Evolutionary conservation across 2,797 vertebrate genomes (phyloP).

Genomic region (Phaenicophaeus curvirostris): DNA sequence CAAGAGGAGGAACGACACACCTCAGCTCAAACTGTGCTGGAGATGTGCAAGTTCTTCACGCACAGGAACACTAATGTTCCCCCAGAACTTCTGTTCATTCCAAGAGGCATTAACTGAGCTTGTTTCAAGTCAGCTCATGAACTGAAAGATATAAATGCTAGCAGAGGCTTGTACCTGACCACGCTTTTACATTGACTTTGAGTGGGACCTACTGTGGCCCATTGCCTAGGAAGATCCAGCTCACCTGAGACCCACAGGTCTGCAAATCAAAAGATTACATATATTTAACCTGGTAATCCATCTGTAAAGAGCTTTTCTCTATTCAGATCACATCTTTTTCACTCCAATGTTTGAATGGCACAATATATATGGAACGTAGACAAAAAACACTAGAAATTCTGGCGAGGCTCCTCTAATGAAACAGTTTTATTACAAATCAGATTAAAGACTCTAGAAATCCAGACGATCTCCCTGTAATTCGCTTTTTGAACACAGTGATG

Average conservation of each 20-base stretch:
- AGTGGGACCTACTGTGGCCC: neutral
- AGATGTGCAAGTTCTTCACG: neutral
- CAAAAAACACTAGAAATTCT: neutral
- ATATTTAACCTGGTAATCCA: neutral
- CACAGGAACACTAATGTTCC: neutral
- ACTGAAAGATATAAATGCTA: neutral
- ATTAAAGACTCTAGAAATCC: neutral
- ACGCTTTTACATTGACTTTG: rapidly evolving
- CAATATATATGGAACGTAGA: neutral
- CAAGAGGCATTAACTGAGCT: neutral
- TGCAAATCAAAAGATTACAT: neutral
- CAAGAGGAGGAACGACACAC: neutral
- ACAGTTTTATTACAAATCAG: neutral
- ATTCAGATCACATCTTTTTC: neutral
- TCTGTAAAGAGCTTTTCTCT: neutral
- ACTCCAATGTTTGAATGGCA: neutral
- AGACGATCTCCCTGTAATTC: neutral
- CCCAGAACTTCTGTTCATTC: neutral
- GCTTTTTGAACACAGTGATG: neutral
- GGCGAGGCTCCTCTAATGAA: neutral
- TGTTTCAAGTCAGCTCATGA: neutral
- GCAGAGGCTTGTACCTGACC: neutral
- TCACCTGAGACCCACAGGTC: neutral
- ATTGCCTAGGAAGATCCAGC: neutral
- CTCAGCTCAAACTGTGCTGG: neutral